These are phyloP conservation scores for Heliangelus exortis DNA, from an alignment of 2,797 vertebrate species.

Conservation along the genomic window DNA sequence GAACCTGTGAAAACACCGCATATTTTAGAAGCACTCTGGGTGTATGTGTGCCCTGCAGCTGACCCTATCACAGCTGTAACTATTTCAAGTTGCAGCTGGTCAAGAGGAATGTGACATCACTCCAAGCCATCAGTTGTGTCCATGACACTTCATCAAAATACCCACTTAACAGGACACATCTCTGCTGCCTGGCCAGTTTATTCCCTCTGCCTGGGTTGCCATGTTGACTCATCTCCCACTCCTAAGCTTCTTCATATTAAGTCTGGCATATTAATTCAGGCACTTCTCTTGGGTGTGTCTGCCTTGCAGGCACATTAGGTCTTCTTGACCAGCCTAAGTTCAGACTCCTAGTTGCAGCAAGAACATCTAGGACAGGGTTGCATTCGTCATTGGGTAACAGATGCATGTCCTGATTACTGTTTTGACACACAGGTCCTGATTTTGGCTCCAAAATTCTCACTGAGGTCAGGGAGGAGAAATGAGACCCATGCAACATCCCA, in stretches of 20 bases:
- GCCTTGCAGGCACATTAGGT: not conserved
- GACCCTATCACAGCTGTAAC: slow-evolving; percentile 13
- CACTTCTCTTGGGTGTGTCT: not conserved
- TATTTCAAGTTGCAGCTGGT: slow-evolving; percentile 24
- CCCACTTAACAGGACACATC: not conserved
- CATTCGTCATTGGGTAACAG: not conserved
- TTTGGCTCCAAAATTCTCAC: not conserved
- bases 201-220: not conserved
- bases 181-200: not conserved
- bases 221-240: not conserved
- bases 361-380: not conserved
- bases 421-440: not conserved
- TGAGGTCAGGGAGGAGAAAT: not conserved
- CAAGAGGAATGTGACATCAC: not conserved
- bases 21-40: not conserved
- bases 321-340: not conserved
- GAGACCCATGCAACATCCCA: not conserved
- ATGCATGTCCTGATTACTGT: not conserved
- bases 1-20: not conserved
- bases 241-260: not conserved
- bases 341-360: not conserved
- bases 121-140: not conserved
- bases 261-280: not conserved
- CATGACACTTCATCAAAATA: slow-evolving; percentile 26
- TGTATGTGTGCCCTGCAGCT: not conserved